Base-by-base conservation (phyloP, 1,140 invertebrate species). In the Mycetomoellerius zeteki region DNA sequence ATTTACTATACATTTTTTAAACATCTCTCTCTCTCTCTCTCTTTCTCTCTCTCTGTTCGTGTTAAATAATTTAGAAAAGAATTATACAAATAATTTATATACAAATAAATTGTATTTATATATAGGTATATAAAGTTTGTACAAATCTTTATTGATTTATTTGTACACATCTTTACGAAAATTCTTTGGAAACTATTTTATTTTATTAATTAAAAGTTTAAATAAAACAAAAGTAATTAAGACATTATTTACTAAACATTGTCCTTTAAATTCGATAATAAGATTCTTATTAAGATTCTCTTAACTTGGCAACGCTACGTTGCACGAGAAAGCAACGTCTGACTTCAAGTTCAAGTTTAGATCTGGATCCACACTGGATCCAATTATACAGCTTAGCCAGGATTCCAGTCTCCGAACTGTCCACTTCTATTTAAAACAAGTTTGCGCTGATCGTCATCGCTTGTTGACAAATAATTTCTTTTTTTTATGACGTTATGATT, bases 381-480 rank as follows among this genome's bases (percentile, higher is more conserved):
- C 88, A 90, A 90, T 90, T 90, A 90, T 72, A 58, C 58, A 67
- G 33, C 24, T 82, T 62, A 78, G 77, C 37, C 73, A 75, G 56
- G 52, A 80, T 62, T 78, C 81, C 52, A 69, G 37, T 78, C 30
- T 67, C 7, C 12, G 24, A 27, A 24, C 14, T 12, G 10, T 30
- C 4, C 30, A 37, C 12, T 1, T 47, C 5, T 16, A 7, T 80
- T 54, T 37, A 47, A 16, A 21, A 47, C 50, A 24, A 43, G 65
- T 82, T 82, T 56, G 7, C 21, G 19, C 2, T 47, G 58, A 78
- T 60, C 52, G 8, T 33, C 10, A 8, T 19, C 7, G 6, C 6
- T 43, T n/a, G 10, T 16, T 65, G 27, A 62, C 27, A 78, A 52
- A 47, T 30, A n/a, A 43, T 33, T 47, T n/a, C 19, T 30, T 47